Percentiles rank a stretch among this genome's conserved stretches.
Conservation (phyloP, 2,797 vertebrate species). For the Mus minutoides region DNA sequence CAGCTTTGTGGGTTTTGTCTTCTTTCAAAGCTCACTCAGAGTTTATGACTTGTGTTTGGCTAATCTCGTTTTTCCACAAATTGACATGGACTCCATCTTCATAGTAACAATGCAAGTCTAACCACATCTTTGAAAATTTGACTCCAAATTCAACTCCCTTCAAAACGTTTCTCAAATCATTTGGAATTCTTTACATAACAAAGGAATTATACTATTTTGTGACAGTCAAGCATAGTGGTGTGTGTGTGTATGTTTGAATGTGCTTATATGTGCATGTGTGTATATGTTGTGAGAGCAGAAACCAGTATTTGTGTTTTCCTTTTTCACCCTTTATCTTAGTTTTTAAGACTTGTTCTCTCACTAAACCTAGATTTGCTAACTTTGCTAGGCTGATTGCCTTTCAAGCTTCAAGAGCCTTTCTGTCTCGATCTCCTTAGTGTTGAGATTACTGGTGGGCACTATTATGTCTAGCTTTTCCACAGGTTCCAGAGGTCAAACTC, state of each 20-base stretch:
- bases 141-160: not conserved
- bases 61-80: not conserved
- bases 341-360: not conserved
- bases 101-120: not conserved
- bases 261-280: not conserved
- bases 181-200: not conserved
- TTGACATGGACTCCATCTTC: not conserved
- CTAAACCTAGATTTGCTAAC: not conserved
- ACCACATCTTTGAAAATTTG: constrained; percentile 12
- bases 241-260: not conserved
- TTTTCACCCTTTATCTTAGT: not conserved
- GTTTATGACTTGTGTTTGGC: not conserved
- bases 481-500: not conserved
- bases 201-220: not conserved
- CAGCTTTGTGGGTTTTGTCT: not conserved
- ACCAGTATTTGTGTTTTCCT: not conserved
- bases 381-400: not conserved
- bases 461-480: not conserved
- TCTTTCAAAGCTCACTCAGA: not conserved
- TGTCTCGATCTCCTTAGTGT: not conserved
- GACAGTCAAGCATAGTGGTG: too few relatives aligned
- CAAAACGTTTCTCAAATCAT: constrained; percentile 9
- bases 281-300: not conserved
- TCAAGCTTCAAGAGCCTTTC: not conserved
- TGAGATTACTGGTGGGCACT: not conserved